A percentile compares a stretch with the other conserved stretches of the same genome.
Evolutionary conservation across 2,888 invertebrate genomes (phyloP).

Genomic region (Orthosia gothica): DNA sequence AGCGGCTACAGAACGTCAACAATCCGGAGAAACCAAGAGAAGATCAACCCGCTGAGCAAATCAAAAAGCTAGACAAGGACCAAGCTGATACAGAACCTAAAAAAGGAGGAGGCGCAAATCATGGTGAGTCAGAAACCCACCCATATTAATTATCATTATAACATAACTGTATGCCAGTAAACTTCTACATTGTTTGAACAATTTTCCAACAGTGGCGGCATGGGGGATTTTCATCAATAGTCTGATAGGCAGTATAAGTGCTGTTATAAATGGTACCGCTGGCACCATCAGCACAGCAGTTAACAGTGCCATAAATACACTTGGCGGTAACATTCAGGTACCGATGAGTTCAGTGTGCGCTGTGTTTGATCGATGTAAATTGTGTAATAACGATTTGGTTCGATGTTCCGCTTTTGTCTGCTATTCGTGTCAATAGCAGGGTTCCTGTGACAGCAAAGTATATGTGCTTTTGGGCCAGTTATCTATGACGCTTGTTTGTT

Average conservation of each 20-base stretch:
- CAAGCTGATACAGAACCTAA: slow-evolving; percentile 30
- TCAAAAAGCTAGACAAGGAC: slow-evolving; percentile 32
- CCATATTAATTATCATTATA: neutral
- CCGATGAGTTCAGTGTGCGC: slow-evolving; percentile 33
- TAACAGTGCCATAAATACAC: slow-evolving; percentile 84
- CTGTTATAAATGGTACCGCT: slow-evolving; percentile 81
- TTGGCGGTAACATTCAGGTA: slow-evolving; percentile 88
- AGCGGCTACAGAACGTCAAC: slow-evolving; percentile 68
- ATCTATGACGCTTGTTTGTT: neutral
- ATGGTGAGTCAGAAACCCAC: slow-evolving; percentile 40
- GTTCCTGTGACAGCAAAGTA: neutral
- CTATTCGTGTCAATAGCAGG: neutral
- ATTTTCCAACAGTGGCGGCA: slow-evolving; percentile 77
- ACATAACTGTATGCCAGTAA: neutral
- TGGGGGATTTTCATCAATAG: slow-evolving; percentile 84
- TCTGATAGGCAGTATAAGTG: slow-evolving; percentile 84
- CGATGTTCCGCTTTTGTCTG: slow-evolving; percentile 43
- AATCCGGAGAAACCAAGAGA: slow-evolving; percentile 64
- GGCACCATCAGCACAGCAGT: slow-evolving; percentile 79
- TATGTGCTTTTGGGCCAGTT: slow-evolving; percentile 1
- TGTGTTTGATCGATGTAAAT: slow-evolving; percentile 20
- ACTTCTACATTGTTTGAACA: slow-evolving; percentile 12
- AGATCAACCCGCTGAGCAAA: slow-evolving; percentile 16
- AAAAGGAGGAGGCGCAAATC: slow-evolving; percentile 53
- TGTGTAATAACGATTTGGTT: slow-evolving; percentile 43